Percentiles rank a stretch among this genome's conserved stretches.
Evolutionary conservation across 2,113 vertebrate genomes (phyloP).

Genomic region (Poeciliopsis retropinna): DNA sequence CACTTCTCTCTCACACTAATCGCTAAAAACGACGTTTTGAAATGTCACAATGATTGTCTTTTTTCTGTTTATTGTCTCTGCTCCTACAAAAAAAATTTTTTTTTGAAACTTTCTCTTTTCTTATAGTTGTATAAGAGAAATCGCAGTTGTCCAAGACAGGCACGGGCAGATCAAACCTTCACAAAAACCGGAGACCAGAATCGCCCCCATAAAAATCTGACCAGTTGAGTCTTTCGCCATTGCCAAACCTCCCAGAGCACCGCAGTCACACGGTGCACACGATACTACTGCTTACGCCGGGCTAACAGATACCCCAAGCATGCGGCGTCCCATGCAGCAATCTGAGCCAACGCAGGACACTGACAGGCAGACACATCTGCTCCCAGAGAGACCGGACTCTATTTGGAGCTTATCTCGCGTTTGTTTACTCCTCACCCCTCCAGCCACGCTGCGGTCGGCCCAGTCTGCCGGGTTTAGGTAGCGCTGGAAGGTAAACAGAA

Average conservation of each 20-base stretch:
- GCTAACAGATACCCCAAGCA: conserved; percentile 25
- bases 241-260: conserved; percentile 7
- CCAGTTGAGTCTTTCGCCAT: neutral
- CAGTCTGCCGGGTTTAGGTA: conserved; percentile 45
- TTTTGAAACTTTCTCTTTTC: neutral
- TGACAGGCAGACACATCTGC: conserved; percentile 21
- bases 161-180: neutral
- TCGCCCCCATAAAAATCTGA: neutral
- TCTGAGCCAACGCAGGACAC: conserved; percentile 15
- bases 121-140: neutral
- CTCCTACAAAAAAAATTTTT: neutral
- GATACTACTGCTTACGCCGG: conserved; percentile 30
- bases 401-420: conserved; percentile 22
- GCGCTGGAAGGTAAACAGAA: conserved; percentile 66
- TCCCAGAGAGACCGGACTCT: conserved; percentile 6
- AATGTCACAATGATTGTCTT: neutral
- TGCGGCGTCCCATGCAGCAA: neutral
- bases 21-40: neutral
- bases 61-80: too few relatives aligned
- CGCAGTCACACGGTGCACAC: conserved; percentile 42
- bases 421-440: conserved; percentile 46
- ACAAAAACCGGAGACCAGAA: neutral
- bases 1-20: neutral
- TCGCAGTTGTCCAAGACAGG: neutral
- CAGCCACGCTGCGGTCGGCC: conserved; percentile 28